phyloP scores from a whole-genome alignment of 2,888 invertebrate species.

The Drosophila demipolita region DNA sequence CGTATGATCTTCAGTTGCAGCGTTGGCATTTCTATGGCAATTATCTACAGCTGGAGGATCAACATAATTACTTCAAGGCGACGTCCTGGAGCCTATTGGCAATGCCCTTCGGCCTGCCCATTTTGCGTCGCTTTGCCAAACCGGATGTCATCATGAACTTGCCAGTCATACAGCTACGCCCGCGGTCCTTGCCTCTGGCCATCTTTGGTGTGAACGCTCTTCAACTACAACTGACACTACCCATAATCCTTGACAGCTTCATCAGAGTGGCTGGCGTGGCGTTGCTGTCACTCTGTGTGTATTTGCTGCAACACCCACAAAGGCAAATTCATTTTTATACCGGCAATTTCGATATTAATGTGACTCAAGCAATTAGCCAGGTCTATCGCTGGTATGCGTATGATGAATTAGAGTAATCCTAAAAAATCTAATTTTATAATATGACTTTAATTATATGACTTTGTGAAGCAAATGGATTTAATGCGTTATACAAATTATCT shows the following conservation, averaged over 20 bases:
- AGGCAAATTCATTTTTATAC: constrained; percentile 25
- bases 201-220: constrained; percentile 13
- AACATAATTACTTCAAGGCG: constrained; percentile 43
- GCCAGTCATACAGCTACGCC: constrained; percentile 21
- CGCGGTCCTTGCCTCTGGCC: constrained; percentile 13
- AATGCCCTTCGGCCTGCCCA: constrained; percentile 57
- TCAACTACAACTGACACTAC: constrained; percentile 30
- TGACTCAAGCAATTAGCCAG: constrained; percentile 59
- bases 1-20: constrained; percentile 45
- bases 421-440: too few relatives aligned
- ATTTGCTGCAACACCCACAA: constrained; percentile 17
- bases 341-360: constrained; percentile 59
- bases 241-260: constrained; percentile 17
- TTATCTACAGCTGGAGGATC: constrained; percentile 43
- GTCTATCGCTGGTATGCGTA: constrained; percentile 59
- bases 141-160: constrained; percentile 53
- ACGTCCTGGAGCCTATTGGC: constrained; percentile 54
- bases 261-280: constrained; percentile 10
- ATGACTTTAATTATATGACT: too few relatives aligned
- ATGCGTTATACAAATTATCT: constrained; percentile 11
- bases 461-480: constrained; percentile 40
- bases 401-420: constrained; percentile 55
- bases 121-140: constrained; percentile 23
- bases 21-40: constrained; percentile 26
- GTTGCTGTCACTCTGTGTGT: constrained; percentile 18